Conservation (phyloP, 2,113 vertebrate species). For the Atrichornis clamosus region DNA sequence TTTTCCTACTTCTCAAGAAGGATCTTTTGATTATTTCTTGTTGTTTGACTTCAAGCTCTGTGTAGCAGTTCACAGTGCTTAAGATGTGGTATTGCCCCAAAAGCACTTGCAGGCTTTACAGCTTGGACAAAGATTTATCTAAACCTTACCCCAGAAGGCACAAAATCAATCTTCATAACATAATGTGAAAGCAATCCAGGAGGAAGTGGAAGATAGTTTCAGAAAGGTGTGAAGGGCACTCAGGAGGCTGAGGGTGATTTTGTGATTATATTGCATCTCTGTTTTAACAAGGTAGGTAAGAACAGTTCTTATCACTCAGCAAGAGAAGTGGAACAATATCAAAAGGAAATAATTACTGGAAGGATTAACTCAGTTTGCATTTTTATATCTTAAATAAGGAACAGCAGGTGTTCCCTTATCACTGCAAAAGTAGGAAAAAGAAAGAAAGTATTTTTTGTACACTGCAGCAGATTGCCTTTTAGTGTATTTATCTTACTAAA, state of each 20-base stretch:
- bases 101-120: not conserved
- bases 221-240: not conserved
- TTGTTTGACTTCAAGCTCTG: not conserved
- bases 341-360: slow-evolving; percentile 2
- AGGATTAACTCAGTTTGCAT: slow-evolving; percentile 18
- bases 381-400: slow-evolving; percentile 10
- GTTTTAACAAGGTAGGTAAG: not conserved
- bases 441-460: not conserved
- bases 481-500: not conserved
- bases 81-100: not conserved
- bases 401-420: not conserved
- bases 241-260: not conserved
- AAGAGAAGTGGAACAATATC: not conserved
- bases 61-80: not conserved
- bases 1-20: not conserved
- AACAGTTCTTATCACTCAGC: not conserved
- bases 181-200: not conserved
- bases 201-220: not conserved
- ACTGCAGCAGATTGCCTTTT: not conserved
- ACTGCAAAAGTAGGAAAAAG: not conserved
- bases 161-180: not conserved
- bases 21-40: not conserved
- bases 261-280: not conserved
- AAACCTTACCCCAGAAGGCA: not conserved
- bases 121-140: not conserved